phyloP scores from a whole-genome alignment of 2,113 vertebrate genomes.

The Vimba vimba region DNA sequence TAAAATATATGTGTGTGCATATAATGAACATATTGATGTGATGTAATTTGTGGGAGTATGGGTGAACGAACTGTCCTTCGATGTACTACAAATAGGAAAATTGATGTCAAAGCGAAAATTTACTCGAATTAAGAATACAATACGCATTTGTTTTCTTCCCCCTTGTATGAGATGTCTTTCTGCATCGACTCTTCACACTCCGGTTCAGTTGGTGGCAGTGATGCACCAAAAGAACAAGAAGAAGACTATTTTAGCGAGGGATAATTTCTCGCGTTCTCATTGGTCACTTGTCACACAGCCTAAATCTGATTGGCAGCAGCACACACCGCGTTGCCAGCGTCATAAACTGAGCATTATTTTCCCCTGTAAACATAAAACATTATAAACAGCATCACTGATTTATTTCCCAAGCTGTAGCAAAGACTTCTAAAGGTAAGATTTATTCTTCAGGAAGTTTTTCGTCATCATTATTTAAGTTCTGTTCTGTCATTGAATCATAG shows the following conservation, averaged over 20 bases:
- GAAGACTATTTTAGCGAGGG: not conserved
- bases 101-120: too few relatives aligned
- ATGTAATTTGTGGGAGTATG: too few relatives aligned
- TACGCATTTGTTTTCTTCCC: too few relatives aligned
- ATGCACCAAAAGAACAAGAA: not conserved
- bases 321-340: not conserved
- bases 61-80: too few relatives aligned
- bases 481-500: not conserved
- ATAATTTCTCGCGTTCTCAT: not conserved
- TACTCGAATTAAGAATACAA: too few relatives aligned
- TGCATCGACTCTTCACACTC: not conserved
- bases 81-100: too few relatives aligned
- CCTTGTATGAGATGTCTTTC: not conserved
- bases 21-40: too few relatives aligned
- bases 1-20: too few relatives aligned
- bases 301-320: slow-evolving; percentile 13
- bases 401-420: not conserved
- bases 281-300: not conserved
- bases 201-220: slow-evolving; percentile 13
- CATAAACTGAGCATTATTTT: not conserved
- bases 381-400: not conserved
- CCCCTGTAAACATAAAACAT: not conserved
- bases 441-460: not conserved
- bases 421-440: not conserved
- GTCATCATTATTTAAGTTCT: not conserved